Percentiles rank a stretch among this genome's conserved stretches.
These are phyloP conservation scores for Noctua janthe DNA, from an alignment of 2,888 invertebrate genomes.

Conservation along the genomic window DNA sequence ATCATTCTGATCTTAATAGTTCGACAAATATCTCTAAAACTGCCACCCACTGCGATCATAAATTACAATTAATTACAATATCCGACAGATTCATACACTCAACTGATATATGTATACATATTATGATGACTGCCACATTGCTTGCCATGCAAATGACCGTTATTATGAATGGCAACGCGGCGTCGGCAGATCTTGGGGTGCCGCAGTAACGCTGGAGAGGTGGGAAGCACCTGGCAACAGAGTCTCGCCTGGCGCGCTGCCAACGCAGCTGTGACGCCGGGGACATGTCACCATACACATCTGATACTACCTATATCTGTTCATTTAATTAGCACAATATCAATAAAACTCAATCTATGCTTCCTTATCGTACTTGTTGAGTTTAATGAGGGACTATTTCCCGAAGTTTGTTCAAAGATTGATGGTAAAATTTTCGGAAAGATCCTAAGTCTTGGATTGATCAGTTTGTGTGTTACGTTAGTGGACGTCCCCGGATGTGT, in stretches of 20 bases:
- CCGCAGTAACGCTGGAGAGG: neutral
- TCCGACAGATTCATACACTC: constrained; percentile 13
- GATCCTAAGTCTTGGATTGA: neutral
- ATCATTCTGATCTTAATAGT: constrained; percentile 6
- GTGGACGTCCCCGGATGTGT: neutral
- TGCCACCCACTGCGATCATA: neutral
- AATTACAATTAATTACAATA: constrained; percentile 25
- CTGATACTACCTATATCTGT: constrained; percentile 10
- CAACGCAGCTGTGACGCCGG: constrained; percentile 22
- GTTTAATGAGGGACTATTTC: neutral
- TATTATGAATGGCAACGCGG: constrained; percentile 8
- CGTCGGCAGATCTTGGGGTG: constrained; percentile 10
- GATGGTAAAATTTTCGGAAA: neutral
- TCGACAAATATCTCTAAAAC: constrained; percentile 13
- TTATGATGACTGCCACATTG: neutral
- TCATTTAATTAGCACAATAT: constrained; percentile 4
- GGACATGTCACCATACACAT: constrained; percentile 2
- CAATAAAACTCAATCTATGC: neutral
- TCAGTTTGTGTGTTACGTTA: neutral
- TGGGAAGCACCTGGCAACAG: constrained; percentile 30
- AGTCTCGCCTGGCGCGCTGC: constrained; percentile 33
- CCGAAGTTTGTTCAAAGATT: neutral
- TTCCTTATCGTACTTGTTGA: neutral
- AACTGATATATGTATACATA: neutral
- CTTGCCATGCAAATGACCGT: constrained; percentile 2